A percentile compares a stretch with the other conserved stretches of the same genome.
phyloP scores from a whole-genome alignment of 1,140 invertebrate genomes.

The Lucilia cuprina region DNA sequence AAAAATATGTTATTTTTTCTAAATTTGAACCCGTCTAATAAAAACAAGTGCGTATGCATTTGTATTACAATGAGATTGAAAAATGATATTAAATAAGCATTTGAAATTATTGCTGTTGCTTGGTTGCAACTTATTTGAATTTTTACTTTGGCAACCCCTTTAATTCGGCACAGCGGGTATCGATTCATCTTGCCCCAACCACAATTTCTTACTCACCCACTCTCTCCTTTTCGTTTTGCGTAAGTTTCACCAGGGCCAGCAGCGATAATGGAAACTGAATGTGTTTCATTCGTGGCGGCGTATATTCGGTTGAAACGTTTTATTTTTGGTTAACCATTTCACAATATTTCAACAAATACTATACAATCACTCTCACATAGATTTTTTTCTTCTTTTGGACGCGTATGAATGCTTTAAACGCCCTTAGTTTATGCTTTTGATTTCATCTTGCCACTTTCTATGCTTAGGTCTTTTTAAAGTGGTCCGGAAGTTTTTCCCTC shows the following conservation, averaged over 20 bases:
- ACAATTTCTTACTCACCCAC: background rate
- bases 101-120: background rate
- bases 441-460: background rate
- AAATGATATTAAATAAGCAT: background rate
- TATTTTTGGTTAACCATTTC: constrained; percentile 27
- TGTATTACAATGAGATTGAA: background rate
- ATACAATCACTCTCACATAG: background rate
- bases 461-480: constrained; percentile 47
- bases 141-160: constrained; percentile 6
- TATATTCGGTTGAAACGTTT: background rate
- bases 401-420: constrained; percentile 8
- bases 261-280: background rate
- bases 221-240: background rate
- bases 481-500: constrained; percentile 30
- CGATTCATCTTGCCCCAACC: background rate
- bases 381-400: background rate
- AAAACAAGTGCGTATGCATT: background rate
- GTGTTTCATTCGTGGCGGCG: background rate
- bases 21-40: background rate
- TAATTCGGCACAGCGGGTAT: background rate
- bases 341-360: background rate
- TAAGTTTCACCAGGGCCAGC: background rate
- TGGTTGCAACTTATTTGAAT: background rate
- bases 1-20: too few species aligned
- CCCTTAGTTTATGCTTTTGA: constrained; percentile 27